Base-by-base conservation (phyloP, 2,113 vertebrate species). In the Conger conger region DNA sequence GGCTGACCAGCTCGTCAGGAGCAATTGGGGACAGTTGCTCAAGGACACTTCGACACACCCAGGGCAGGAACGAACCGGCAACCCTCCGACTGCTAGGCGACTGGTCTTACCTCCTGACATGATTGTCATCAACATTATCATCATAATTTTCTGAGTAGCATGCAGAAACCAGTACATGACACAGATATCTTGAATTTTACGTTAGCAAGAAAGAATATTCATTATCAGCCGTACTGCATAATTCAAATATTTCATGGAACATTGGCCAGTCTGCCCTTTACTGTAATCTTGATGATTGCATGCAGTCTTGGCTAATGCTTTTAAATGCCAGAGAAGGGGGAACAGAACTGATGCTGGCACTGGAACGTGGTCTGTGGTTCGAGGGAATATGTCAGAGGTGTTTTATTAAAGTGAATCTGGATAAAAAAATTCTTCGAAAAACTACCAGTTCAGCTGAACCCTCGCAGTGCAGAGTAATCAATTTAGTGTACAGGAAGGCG, bases 341-440 rank as follows among this genome's bases (percentile, higher is more conserved):
- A 85, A 86, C 82, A 78, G 54, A 79, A 88, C 23, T 86, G 33
- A 53, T 83, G 88, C 92, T 92, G 89, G 89, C 84, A 91, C 92
- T 92, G 90, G 90, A 87, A 79, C 15, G 33, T 45, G 80, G 23
- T 11, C 82, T n/a, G 82, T 57, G 87, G 84, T 86, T 88, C 53
- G 86, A 84, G 9, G 36, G 80, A 20, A 86, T 83, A 79, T 78
- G 85, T 88, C 40, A 76, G 81, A 18, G n/a, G 79, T 7, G 8
- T 30, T 33, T 87, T 80, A 86, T 88, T 50, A 13, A 27, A 3
- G 42, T 13, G n/a, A 81, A 82, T 80, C 78, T 83, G n/a, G n/a
- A n/a, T 79, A 88, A 84, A 23, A 81, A 83, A 87, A 88, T 79
- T 84, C 87, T 86, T 77, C 87, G 16, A 85, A 79, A 35, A 54